Percentiles rank a stretch among this genome's conserved stretches.
phyloP scores from a whole-genome alignment of 92 coral and sea anemone species.

The Meandrina meandrites region DNA sequence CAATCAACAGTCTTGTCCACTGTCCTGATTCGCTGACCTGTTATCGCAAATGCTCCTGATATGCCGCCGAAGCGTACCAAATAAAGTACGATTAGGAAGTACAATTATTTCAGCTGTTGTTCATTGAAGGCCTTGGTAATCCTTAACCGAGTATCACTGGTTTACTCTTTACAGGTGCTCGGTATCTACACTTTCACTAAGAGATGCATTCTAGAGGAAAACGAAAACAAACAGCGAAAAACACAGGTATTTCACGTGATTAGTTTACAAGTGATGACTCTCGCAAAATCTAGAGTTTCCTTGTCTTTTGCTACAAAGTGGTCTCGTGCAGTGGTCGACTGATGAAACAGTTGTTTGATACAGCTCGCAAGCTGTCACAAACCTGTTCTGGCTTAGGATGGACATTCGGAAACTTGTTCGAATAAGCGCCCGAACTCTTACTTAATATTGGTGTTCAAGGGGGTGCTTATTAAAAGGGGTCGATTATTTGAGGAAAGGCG shows the following conservation, averaged over 20 bases:
- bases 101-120: no score
- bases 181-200: conserved; percentile 98
- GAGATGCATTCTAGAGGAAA: conserved; percentile 88
- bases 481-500: no score
- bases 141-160: neutral
- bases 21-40: no score
- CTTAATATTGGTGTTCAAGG: no score
- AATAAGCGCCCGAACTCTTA: no score
- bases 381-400: neutral
- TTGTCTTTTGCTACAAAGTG: neutral
- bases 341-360: neutral
- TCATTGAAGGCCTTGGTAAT: no score
- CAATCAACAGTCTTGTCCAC: no score
- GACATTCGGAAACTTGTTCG: neutral
- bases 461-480: no score
- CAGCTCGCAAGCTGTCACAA: neutral
- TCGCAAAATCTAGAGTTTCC: no score
- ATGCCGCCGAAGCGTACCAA: no score
- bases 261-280: neutral
- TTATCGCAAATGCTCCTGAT: no score
- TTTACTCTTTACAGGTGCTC: conserved; percentile 70
- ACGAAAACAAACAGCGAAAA: conserved; percentile 93
- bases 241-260: conserved; percentile 62
- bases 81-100: no score
- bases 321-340: neutral